Conservation (phyloP, 2,113 vertebrate genomes). For the Silurus glanis region DNA sequence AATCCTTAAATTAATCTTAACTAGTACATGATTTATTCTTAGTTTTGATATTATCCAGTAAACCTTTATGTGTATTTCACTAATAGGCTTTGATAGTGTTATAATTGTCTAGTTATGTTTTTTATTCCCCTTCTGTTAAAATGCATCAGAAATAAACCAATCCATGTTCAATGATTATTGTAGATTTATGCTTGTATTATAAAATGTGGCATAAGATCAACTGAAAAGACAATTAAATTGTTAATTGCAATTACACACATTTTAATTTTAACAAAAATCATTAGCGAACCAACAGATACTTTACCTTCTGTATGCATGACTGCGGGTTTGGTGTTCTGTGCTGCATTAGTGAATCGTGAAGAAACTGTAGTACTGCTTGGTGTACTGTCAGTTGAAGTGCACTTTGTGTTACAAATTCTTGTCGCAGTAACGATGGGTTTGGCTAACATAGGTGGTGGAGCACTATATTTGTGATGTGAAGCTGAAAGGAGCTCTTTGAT, state of each 20-base stretch:
- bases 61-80: not conserved
- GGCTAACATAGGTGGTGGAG: slow-evolving; percentile 69
- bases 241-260: not conserved
- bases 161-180: not conserved
- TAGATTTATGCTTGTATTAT: not conserved
- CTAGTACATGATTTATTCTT: not conserved
- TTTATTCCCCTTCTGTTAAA: not conserved
- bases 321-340: slow-evolving; percentile 27
- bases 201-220: not conserved
- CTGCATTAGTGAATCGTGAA: not conserved
- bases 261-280: not conserved
- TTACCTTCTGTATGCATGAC: slow-evolving; percentile 52
- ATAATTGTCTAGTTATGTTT: not conserved
- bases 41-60: not conserved
- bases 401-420: slow-evolving; percentile 60
- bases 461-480: slow-evolving; percentile 85
- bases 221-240: not conserved
- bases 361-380: slow-evolving; percentile 48
- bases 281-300: not conserved
- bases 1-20: not conserved
- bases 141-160: not conserved
- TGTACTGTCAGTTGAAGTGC: slow-evolving; percentile 37
- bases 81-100: not conserved
- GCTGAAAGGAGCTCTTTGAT: slow-evolving; percentile 77
- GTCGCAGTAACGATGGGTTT: slow-evolving; percentile 46